These are phyloP conservation scores for Trachythela sp. DNA, from an alignment of 64 coral and sea anemone genomes.

Conservation along the genomic window DNA sequence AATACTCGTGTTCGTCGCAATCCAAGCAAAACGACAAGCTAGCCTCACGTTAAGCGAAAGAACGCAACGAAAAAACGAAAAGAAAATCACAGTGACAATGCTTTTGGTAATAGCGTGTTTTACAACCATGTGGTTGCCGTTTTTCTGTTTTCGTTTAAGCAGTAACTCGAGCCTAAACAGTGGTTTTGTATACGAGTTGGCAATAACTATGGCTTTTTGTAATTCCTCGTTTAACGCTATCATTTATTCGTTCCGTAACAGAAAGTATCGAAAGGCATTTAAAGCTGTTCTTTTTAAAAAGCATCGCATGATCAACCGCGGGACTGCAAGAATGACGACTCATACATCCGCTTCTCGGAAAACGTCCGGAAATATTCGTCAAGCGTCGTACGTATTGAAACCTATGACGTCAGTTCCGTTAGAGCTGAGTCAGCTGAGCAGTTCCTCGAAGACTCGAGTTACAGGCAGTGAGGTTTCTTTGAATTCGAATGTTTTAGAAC, in stretches of 20 bases:
- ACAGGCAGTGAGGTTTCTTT: not conserved
- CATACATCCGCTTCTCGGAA: not conserved
- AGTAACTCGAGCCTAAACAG: not conserved
- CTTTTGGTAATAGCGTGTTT: not conserved
- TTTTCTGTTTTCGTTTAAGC: not conserved
- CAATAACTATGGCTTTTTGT: not conserved
- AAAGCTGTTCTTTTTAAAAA: not conserved
- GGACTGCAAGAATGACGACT: not conserved
- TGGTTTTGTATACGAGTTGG: conserved; percentile 9
- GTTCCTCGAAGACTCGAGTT: not conserved
- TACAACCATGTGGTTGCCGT: conserved; percentile 2
- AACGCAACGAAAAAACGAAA: not conserved
- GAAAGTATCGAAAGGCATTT: not conserved
- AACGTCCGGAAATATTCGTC: not conserved
- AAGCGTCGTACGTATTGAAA: not conserved
- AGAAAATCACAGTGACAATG: conserved; percentile 2
- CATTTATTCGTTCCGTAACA: conserved; percentile 19
- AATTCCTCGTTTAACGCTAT: conserved; percentile 3
- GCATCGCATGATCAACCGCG: not conserved
- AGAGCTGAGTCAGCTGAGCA: not conserved
- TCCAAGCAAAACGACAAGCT: not conserved
- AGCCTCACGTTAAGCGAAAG: not conserved
- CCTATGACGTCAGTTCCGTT: not conserved
- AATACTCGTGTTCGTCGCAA: not conserved
- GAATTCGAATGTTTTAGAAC: not conserved